Conservation (phyloP, 1,140 invertebrate species). For the Lordiphosa mommai region DNA sequence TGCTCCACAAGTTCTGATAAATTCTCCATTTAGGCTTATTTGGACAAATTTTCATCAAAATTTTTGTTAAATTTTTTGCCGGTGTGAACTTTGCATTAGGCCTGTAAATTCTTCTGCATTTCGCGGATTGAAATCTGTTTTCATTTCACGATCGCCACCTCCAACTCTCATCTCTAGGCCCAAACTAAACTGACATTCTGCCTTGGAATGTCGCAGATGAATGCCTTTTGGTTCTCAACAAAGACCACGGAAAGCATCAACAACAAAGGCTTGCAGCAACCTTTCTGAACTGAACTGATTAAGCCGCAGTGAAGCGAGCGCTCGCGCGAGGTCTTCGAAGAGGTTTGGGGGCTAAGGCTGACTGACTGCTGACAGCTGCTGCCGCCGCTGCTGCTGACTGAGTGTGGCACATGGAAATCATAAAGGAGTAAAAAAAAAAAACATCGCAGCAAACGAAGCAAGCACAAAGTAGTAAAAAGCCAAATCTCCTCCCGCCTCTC, state of each 20-base stretch:
- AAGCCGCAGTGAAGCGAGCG: constrained; percentile 53
- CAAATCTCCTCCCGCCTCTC: constrained; percentile 2
- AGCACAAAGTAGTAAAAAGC: constrained; percentile 43
- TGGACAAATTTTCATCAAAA: too few species aligned
- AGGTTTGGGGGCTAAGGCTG: constrained; percentile 14
- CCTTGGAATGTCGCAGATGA: constrained; percentile 69
- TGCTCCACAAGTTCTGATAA: too few species aligned
- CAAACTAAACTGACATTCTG: constrained; percentile 19
- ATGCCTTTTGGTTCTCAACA: constrained; percentile 38
- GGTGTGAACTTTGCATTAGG: too few species aligned
- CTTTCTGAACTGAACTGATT: constrained; percentile 68
- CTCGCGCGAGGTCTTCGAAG: constrained; percentile 1
- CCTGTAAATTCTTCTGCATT: too few species aligned
- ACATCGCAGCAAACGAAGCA: constrained; percentile 19
- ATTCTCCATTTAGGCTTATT: too few species aligned
- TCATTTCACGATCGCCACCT: background rate
- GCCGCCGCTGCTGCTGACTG: constrained; percentile 27
- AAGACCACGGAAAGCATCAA: constrained; percentile 27
- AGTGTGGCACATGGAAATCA: constrained; percentile 45
- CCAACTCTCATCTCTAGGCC: background rate
- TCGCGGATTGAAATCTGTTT: background rate
- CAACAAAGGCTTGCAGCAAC: constrained; percentile 51
- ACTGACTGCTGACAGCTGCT: constrained; percentile 38
- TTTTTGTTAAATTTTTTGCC: too few species aligned
- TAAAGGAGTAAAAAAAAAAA: constrained; percentile 6